Conservation (phyloP, 2,888 invertebrate genomes). For the Bursaphelenchus okinawaensis region DNA sequence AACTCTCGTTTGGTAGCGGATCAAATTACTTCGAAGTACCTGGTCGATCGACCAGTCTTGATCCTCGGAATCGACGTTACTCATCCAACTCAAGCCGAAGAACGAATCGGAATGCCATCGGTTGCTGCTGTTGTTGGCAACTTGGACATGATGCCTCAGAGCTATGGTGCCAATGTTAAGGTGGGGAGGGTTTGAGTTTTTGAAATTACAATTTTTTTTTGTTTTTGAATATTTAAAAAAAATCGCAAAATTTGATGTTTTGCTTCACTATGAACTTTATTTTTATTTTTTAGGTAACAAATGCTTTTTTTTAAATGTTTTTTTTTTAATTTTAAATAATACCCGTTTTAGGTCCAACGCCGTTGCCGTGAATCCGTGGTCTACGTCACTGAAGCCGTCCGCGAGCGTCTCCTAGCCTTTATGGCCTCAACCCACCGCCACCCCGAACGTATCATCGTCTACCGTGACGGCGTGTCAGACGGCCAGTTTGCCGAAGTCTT, state of each 20-base stretch:
- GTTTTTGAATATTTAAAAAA: too few relatives aligned
- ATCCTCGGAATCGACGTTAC: constrained; percentile 85
- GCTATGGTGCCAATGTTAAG: constrained; percentile 67
- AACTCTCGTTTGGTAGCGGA: constrained; percentile 65
- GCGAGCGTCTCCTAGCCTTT: constrained; percentile 46
- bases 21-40: constrained; percentile 40
- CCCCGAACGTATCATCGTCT: constrained; percentile 54
- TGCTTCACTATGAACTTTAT: too few relatives aligned
- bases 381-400: constrained; percentile 49
- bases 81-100: constrained; percentile 77
- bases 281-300: too few relatives aligned
- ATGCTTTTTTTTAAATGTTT: too few relatives aligned
- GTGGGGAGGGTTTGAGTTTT: background rate
- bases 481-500: constrained; percentile 55
- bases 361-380: constrained; percentile 57
- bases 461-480: constrained; percentile 55
- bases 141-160: constrained; percentile 52
- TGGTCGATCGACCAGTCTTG: constrained; percentile 64
- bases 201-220: too few relatives aligned
- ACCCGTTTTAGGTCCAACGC: constrained; percentile 65
- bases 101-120: constrained; percentile 61
- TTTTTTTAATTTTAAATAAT: too few relatives aligned
- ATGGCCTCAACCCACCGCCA: constrained; percentile 40
- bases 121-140: constrained; percentile 64
- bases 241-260: too few relatives aligned